Conservation (phyloP, 2,113 vertebrate genomes). For the Callipepla californica region DNA sequence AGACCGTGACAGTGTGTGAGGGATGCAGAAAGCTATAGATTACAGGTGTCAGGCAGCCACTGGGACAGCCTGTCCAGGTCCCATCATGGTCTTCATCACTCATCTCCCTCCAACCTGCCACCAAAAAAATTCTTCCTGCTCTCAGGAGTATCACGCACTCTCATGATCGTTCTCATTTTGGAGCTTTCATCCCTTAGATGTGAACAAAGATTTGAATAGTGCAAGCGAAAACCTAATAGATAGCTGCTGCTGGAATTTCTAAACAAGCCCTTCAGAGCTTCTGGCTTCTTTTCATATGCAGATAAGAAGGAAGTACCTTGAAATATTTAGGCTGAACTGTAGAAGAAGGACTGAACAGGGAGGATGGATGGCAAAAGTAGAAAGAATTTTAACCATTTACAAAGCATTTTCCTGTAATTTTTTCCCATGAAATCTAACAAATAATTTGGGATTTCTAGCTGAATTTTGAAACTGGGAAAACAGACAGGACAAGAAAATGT, state of each 20-base stretch:
- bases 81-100: not conserved
- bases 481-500: not conserved
- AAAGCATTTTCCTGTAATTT: not conserved
- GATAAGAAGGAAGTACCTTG: constrained; percentile 7
- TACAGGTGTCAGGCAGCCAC: not conserved
- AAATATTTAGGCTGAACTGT: not conserved
- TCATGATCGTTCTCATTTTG: not conserved
- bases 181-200: not conserved
- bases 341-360: not conserved
- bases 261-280: not conserved
- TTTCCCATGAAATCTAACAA: not conserved
- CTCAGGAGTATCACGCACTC: not conserved
- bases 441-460: not conserved
- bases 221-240: not conserved
- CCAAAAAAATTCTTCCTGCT: not conserved
- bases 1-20: not conserved
- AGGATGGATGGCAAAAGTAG: not conserved
- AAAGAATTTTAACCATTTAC: not conserved
- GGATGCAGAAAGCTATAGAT: not conserved
- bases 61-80: not conserved
- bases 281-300: not conserved
- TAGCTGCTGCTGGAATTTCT: not conserved
- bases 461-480: not conserved
- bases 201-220: not conserved
- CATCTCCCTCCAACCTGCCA: not conserved